Evolutionary conservation across 2,113 vertebrate species (phyloP).

Genomic region (Phylloscopus whistleri): DNA sequence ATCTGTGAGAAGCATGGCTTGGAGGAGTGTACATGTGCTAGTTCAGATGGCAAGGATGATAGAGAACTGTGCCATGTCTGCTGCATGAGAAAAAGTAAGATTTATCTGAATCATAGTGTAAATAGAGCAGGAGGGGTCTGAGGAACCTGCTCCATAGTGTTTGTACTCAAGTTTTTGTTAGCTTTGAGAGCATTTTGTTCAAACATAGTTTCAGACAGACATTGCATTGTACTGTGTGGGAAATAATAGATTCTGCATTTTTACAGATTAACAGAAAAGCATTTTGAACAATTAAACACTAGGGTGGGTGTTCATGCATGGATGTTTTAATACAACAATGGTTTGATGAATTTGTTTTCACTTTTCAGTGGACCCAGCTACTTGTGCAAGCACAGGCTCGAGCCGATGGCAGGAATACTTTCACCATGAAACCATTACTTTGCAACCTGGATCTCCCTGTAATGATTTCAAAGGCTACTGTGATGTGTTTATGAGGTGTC

Average conservation of each 20-base stretch:
- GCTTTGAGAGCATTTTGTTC: neutral
- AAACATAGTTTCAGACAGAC: neutral
- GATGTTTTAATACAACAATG: neutral
- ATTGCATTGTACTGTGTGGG: neutral
- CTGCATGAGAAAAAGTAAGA: conserved; percentile 94
- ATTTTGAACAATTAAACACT: neutral
- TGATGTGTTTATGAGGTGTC: conserved; percentile 94
- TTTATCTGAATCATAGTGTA: neutral
- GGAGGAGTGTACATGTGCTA: conserved; percentile 91
- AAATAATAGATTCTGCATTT: neutral
- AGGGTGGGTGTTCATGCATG: accelerated
- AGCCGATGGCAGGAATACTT: conserved; percentile 78
- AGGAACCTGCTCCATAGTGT: neutral
- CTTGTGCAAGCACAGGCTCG: conserved; percentile 90
- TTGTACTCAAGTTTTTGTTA: neutral
- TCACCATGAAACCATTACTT: conserved; percentile 75
- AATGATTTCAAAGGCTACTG: conserved; percentile 98
- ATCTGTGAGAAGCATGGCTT: conserved; percentile 89
- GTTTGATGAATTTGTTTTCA: neutral
- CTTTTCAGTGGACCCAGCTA: conserved; percentile 77
- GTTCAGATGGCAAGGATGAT: conserved; percentile 82
- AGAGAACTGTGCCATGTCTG: conserved; percentile 94
- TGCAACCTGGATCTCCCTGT: conserved; percentile 96
- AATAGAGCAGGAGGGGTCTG: neutral
- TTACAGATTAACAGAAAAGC: neutral